Conservation (phyloP, 2,113 vertebrate species). For the Oryzias woworae region DNA sequence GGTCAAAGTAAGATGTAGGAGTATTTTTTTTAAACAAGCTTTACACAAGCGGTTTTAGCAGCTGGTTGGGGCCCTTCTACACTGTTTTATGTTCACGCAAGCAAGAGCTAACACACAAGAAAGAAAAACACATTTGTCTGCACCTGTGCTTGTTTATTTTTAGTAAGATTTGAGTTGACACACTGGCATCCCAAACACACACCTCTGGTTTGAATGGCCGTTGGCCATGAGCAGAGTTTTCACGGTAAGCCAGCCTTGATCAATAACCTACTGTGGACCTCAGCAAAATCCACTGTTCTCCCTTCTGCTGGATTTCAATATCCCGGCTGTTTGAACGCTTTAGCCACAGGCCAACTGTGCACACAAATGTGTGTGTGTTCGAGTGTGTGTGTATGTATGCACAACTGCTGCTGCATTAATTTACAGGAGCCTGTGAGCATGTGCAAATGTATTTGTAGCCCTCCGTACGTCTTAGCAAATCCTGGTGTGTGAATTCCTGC, state of each 20-base stretch:
- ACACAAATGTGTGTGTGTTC: constrained; percentile 20
- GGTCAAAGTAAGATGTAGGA: no score
- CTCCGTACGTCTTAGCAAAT: constrained; percentile 35
- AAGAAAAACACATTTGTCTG: no score
- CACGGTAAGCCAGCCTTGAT: constrained; percentile 81
- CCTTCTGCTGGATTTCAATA: constrained; percentile 79
- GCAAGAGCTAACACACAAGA: no score
- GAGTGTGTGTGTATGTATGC: constrained; percentile 10
- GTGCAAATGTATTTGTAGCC: constrained; percentile 45
- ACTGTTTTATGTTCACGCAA: no score
- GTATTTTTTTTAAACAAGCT: no score
- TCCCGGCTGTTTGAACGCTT: constrained; percentile 79
- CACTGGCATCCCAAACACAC: constrained; percentile 20
- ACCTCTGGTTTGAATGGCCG: constrained; percentile 61
- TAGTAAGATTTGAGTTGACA: constrained; percentile 4
- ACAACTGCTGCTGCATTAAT: constrained; percentile 57
- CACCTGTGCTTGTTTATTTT: no score
- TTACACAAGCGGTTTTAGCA: no score
- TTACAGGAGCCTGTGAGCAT: constrained; percentile 42
- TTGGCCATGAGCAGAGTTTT: constrained; percentile 70
- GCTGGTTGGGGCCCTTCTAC: no score
- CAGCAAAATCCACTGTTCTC: constrained; percentile 71
- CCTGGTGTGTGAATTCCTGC: constrained; percentile 32
- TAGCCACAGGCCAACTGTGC: constrained; percentile 72
- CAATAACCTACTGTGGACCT: constrained; percentile 80